Evolutionary conservation across 2,113 vertebrate genomes (phyloP), one percentile per base, ranked within the genome.

Genomic region (Capricornis sumatraensis): DNA sequence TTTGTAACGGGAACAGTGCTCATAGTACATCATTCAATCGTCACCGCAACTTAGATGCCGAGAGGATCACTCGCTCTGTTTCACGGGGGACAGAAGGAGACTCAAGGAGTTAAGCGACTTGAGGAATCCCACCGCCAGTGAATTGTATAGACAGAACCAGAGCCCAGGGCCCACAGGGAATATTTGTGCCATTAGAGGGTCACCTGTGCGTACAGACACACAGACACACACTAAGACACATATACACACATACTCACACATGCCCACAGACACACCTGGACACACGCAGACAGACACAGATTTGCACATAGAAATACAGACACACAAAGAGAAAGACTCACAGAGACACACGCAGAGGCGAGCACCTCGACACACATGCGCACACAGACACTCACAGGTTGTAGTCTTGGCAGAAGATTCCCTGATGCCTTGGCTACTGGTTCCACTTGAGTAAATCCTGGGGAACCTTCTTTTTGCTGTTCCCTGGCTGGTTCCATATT

Each of bases 11-110:
- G 45, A 64, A 88, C 1, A 6, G 55, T 4, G 30, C 15, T n/a
- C 40, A 12, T 2, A 13, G 23, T 33, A 0, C 1, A 28, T 74
- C 8, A 1, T 25, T 43, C 17, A 47, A 0, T 40, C 40, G 7
- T 87, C 28, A 60, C 9, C 21, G 5, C 36, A 30, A 1, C 58
- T 88, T 62, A 74, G 84, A 60, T 8, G 36, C 55, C 25, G 4
- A 40, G 67, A 71, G 23, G 1, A 6, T 15, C 17, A 14, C 30
- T 19, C 3, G 28, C 21, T 50, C 16, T 13, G 7, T 53, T 52
- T 86, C 58, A 7, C 27, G 13, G 45, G 30, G 25, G 25, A n/a
- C 1, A 1, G 17, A 19, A 85, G 58, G 86, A 30, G n/a, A n/a
- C n/a, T 14, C 40, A 45, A 57, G 64, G 55, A 55, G 15, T 40